Conservation (phyloP, 2,797 vertebrate species). For the Sebastes dallii region DNA sequence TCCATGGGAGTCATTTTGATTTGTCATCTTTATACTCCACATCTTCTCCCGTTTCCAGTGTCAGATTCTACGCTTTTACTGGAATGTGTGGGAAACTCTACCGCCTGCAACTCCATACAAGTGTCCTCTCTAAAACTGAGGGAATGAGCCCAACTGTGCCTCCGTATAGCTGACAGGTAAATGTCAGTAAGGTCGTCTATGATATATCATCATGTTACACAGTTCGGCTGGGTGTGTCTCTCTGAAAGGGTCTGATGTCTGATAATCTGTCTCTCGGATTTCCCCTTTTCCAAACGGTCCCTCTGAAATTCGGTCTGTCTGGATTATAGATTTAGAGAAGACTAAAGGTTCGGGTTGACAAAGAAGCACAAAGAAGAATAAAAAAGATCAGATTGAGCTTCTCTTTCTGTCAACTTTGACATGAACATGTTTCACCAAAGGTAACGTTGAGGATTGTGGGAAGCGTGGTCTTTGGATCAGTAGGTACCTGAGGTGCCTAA, state of each 20-base stretch:
- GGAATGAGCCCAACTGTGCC: neutral
- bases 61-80: constrained; percentile 32
- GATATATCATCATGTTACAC: constrained; percentile 56
- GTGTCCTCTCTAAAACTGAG: constrained; percentile 33
- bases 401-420: constrained; percentile 31
- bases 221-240: constrained; percentile 47
- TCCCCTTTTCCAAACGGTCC: constrained; percentile 29
- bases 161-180: constrained; percentile 38
- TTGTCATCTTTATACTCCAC: constrained; percentile 1
- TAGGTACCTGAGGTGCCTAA: constrained; percentile 74
- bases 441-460: constrained; percentile 52
- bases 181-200: constrained; percentile 51
- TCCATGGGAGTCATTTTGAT: neutral
- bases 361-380: constrained; percentile 5
- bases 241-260: constrained; percentile 33
- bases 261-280: constrained; percentile 55
- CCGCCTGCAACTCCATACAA: constrained; percentile 15
- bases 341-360: constrained; percentile 28
- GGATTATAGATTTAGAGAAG: constrained; percentile 34
- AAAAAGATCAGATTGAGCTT: constrained; percentile 26
- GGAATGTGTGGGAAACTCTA: constrained; percentile 61
- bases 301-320: constrained; percentile 12
- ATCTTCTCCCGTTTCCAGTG: constrained; percentile 38
- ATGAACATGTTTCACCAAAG: constrained; percentile 29
- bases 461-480: constrained; percentile 74